A percentile compares a stretch with the other conserved stretches of the same genome.
Evolutionary conservation across 2,797 vertebrate species (phyloP).

Genomic region (Cyprinodon diabolis): DNA sequence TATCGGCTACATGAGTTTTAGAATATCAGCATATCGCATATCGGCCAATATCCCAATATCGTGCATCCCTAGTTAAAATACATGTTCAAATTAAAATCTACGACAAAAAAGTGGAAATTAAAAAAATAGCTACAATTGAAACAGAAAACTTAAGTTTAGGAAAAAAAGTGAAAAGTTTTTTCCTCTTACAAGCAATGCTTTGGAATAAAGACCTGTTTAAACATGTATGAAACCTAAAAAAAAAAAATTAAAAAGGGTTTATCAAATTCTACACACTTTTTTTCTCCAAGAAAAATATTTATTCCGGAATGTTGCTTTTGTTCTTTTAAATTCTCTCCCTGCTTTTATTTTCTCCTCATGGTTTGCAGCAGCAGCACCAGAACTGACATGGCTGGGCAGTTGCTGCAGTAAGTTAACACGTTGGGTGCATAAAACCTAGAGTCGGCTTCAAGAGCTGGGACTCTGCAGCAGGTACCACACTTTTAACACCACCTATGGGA

Average conservation of each 20-base stretch:
- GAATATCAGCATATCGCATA: too few relatives aligned
- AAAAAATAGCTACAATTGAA: background rate
- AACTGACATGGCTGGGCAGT: slow-evolving; percentile 28
- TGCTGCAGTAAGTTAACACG: slow-evolving; percentile 12
- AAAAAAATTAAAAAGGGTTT: too few relatives aligned
- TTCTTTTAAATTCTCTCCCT: slow-evolving; percentile 11
- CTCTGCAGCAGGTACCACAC: slow-evolving; percentile 52
- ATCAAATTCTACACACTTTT: too few relatives aligned
- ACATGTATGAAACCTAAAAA: too few relatives aligned
- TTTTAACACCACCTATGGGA: slow-evolving; percentile 21
- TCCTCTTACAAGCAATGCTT: too few relatives aligned
- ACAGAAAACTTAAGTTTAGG: background rate
- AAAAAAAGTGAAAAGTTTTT: too few relatives aligned
- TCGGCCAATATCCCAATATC: too few relatives aligned
- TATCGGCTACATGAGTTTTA: too few relatives aligned
- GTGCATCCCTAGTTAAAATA: too few relatives aligned
- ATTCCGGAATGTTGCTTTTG: too few relatives aligned
- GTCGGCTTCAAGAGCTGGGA: slow-evolving; percentile 18
- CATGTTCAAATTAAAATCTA: background rate
- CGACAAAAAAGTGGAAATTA: background rate
- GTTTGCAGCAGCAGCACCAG: slow-evolving; percentile 17
- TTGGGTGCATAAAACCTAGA: slow-evolving; percentile 13
- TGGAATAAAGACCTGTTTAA: too few relatives aligned
- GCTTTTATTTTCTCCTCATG: slow-evolving; percentile 20
- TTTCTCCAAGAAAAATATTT: too few relatives aligned